Conservation (phyloP, 23 tunicate genomes). For the Phallusia fumigata region DNA sequence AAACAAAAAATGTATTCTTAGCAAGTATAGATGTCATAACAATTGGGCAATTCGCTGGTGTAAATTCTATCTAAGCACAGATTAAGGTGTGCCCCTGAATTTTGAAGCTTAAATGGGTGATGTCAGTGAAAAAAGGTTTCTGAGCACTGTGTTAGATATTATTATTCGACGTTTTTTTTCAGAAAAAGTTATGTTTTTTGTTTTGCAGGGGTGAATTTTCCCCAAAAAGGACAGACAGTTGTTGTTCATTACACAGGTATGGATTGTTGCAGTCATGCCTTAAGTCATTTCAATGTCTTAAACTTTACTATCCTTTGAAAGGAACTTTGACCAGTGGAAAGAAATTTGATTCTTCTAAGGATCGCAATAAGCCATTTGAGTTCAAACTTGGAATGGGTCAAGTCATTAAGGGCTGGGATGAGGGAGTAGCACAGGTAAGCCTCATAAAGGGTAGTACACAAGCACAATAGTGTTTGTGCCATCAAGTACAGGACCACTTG, state of each 20-base stretch:
- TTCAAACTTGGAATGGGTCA: constrained; percentile 73
- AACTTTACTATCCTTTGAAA: constrained; percentile 8
- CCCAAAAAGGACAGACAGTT: constrained; percentile 51
- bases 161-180: too few relatives aligned
- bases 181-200: too few relatives aligned
- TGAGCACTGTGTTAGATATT: too few relatives aligned
- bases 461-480: too few relatives aligned
- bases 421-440: constrained; percentile 74
- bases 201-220: constrained; percentile 34
- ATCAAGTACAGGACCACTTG: too few relatives aligned
- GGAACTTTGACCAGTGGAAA: constrained; percentile 86
- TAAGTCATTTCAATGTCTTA: background rate
- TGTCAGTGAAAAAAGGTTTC: too few relatives aligned
- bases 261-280: background rate
- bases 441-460: background rate
- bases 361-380: constrained; percentile 68
- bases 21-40: too few relatives aligned
- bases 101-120: too few relatives aligned
- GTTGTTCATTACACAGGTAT: constrained; percentile 67
- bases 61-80: too few relatives aligned
- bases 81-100: too few relatives aligned
- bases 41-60: too few relatives aligned
- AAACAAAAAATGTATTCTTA: too few relatives aligned
- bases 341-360: constrained; percentile 87
- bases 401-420: constrained; percentile 92